Evolutionary conservation across 2,797 vertebrate species (phyloP).

Genomic region (Menidia menidia): DNA sequence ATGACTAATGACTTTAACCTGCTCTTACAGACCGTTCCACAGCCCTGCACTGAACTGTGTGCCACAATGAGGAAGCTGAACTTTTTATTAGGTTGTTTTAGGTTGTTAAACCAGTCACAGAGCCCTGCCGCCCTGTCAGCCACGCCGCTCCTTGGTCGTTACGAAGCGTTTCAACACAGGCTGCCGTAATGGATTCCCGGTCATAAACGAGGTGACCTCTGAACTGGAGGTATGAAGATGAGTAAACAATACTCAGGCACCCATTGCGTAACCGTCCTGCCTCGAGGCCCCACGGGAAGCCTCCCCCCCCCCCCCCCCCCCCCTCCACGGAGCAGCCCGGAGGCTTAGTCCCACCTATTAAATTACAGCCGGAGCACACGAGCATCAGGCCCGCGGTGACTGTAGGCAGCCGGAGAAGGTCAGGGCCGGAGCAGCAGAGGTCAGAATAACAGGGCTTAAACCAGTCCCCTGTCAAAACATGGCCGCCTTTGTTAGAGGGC

Average conservation of each 20-base stretch:
- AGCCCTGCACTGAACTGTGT: neutral
- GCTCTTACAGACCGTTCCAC: neutral
- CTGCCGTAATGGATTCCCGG: conserved; percentile 29
- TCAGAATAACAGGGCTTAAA: conserved; percentile 63
- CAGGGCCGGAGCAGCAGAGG: conserved; percentile 40
- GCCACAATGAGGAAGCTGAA: neutral
- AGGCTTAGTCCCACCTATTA: conserved; percentile 5
- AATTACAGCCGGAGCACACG: conserved; percentile 23
- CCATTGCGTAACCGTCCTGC: conserved; percentile 47
- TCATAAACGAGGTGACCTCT: conserved; percentile 60
- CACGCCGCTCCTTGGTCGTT: conserved; percentile 1
- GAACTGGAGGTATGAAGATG: conserved; percentile 40
- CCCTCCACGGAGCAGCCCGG: too few relatives aligned
- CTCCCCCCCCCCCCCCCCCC: too few relatives aligned
- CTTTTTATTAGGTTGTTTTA: neutral
- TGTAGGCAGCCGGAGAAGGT: conserved; percentile 30
- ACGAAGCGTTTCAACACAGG: conserved; percentile 27
- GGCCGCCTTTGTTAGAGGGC: conserved; percentile 70
- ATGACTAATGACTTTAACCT: neutral
- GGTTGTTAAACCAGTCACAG: neutral
- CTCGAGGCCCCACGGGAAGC: conserved; percentile 25
- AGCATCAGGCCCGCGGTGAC: conserved; percentile 30
- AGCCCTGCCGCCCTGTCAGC: neutral
- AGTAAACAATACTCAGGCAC: conserved; percentile 43
- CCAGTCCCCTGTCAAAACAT: conserved; percentile 68